Evolutionary conservation across 2,888 invertebrate species (phyloP).

Genomic region (Hemithea aestivaria): DNA sequence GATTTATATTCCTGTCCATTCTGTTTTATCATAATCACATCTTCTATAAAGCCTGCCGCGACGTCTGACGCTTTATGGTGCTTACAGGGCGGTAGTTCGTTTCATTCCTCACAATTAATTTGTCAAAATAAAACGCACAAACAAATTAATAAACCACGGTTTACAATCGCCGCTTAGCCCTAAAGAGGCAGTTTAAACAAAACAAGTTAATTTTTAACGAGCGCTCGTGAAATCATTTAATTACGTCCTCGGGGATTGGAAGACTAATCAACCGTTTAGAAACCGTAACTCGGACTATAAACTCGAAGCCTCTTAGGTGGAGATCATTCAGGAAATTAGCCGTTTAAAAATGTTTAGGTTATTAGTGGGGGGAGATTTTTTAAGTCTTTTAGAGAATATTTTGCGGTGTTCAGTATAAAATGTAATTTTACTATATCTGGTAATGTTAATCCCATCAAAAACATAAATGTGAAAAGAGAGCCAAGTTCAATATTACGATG

Average conservation of each 20-base stretch:
- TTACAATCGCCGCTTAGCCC: slow-evolving; percentile 14
- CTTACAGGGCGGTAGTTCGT: no score
- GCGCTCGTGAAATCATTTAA: slow-evolving; percentile 62
- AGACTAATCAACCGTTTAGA: slow-evolving; percentile 57
- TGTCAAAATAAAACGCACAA: background rate
- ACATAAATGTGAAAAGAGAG: no score
- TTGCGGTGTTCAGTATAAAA: no score
- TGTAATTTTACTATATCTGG: no score
- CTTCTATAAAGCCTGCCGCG: no score
- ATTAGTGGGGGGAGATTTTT: background rate
- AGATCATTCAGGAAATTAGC: slow-evolving; percentile 54
- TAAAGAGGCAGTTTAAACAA: slow-evolving; percentile 37
- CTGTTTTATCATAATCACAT: no score
- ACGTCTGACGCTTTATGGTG: no score
- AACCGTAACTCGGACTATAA: slow-evolving; percentile 45
- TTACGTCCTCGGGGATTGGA: slow-evolving; percentile 52
- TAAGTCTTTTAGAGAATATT: no score
- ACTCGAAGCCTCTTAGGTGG: slow-evolving; percentile 36
- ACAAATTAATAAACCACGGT: slow-evolving; percentile 21
- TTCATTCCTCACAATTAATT: no score
- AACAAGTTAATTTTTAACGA: slow-evolving; percentile 62
- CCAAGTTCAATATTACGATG: no score
- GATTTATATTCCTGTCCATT: no score
- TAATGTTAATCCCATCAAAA: no score
- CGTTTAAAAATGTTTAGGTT: slow-evolving; percentile 36